Conservation (phyloP, 2,113 vertebrate genomes). For the Pituophis catenifer region DNA sequence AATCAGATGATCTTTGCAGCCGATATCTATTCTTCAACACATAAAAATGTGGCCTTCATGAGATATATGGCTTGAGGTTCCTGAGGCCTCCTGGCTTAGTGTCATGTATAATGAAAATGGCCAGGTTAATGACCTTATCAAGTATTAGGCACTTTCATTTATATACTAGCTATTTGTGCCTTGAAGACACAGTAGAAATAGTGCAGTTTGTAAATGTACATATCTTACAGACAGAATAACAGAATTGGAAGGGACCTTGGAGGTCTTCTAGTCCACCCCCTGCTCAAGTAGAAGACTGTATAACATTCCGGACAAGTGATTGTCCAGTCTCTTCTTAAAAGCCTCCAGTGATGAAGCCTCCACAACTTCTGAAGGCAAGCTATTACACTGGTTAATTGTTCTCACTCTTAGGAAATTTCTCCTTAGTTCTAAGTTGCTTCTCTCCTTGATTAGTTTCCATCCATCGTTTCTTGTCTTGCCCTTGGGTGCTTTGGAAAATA, state of each 20-base stretch:
- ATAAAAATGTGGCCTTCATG: slow-evolving; percentile 57
- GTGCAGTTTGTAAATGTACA: slow-evolving; percentile 46
- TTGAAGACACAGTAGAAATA: slow-evolving; percentile 36
- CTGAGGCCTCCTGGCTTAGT: slow-evolving; percentile 42
- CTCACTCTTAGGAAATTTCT: neutral
- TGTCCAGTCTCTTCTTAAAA: no score
- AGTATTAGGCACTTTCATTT: slow-evolving; percentile 48
- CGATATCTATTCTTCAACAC: slow-evolving; percentile 50
- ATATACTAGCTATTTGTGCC: slow-evolving; percentile 29
- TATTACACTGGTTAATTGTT: neutral
- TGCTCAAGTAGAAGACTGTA: neutral
- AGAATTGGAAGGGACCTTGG: neutral
- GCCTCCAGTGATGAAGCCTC: no score
- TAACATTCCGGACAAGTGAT: neutral
- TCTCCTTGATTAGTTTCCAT: neutral
- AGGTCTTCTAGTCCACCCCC: neutral
- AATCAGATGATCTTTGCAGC: slow-evolving; percentile 56
- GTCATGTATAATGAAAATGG: slow-evolving; percentile 54
- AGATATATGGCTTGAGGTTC: slow-evolving; percentile 52
- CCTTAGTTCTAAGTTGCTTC: neutral
- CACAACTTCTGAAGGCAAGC: no score
- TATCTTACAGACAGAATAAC: slow-evolving; percentile 42
- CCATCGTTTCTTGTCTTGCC: neutral
- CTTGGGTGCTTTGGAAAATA: no score
- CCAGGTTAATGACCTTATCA: slow-evolving; percentile 54